Evolutionary conservation across 2,888 invertebrate species (phyloP), one percentile per base, ranked within the genome.

Genomic region (Pheosia tremula): DNA sequence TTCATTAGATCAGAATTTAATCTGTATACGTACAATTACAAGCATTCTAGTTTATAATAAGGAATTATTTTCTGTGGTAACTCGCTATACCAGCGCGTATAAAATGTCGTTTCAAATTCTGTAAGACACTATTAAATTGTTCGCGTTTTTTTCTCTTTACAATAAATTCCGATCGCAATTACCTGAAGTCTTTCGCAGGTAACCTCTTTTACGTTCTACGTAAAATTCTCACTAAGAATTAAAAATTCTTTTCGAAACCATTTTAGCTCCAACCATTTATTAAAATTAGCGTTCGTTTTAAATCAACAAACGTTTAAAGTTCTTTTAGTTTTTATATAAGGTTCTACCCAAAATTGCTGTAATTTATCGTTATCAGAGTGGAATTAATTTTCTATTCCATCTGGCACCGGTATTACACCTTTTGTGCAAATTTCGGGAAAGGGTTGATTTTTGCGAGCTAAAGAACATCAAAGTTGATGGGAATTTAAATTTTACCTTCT

Each of bases 401-500:
- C 74, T 78, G 74, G 67, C 68, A 74, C 64, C 67, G 65, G 61
- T 75, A 74, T 71, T 73, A 74, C 74, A 77, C 69, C 75, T 73
- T 81, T 79, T 74, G 74, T 69, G 66, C 66, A 69, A 80, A 80
- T 78, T 82, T 75, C 53, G 64, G 67, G 70, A 63, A 78, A 77
- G 79, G 78, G 80, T 80, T 81, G 76, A 79, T 82, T 83, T 81
- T 82, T 79, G 72, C 71, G 64, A 68, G 72, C 55, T 56, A 62
- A 70, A 69, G 74, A 77, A 79, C 78, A 78, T 83, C 78, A 82
- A 83, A 81, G 79, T 79, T 79, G 77, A 80, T 77, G 79, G 78
- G 74, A 79, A 75, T 77, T 78, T 72, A 70, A 80, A 79, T 75
- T 74, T 76, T 73, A 71, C 72, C 75, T 75, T 75, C 79, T 75